Conservation (phyloP, 92 coral and sea anemone species). For the Palythoa grandiflora region DNA sequence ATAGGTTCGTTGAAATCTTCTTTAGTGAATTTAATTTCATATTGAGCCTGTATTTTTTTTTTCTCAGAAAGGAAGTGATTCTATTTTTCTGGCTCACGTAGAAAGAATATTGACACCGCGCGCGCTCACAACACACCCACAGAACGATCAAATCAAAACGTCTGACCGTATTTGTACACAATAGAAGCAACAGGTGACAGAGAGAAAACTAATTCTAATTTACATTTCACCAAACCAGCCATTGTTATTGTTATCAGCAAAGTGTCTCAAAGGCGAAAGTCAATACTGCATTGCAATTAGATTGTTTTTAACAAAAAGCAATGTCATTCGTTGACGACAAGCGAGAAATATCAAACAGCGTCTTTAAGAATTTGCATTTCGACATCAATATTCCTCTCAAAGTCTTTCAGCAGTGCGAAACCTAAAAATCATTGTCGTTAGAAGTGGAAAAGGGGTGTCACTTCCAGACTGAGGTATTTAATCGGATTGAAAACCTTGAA, state of each 20-base stretch:
- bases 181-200: constrained; percentile 53
- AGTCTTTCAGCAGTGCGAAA: constrained; percentile 2
- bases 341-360: constrained; percentile 4
- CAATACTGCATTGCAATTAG: constrained; percentile 38
- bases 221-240: constrained; percentile 4
- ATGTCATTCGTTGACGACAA: constrained; percentile 26
- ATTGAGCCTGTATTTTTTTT: constrained; percentile 8
- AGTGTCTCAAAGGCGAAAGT: constrained; percentile 40
- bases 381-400: constrained; percentile 7
- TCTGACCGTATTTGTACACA: constrained; percentile 53
- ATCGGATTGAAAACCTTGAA: constrained; percentile 51
- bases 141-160: constrained; percentile 38
- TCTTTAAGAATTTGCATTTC: constrained; percentile 16
- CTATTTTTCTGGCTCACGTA: constrained; percentile 38
- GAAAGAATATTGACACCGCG: constrained; percentile 27
- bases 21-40: not conserved
- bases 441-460: not conserved
- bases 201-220: constrained; percentile 22
- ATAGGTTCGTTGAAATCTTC: constrained; percentile 3
- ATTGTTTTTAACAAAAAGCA: constrained; percentile 40
- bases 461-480: constrained; percentile 24
- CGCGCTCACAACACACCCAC: constrained; percentile 40
- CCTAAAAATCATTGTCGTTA: not conserved
- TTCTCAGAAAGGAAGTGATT: constrained; percentile 38
- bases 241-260: constrained; percentile 49